These are phyloP conservation scores for Heliconius hermathena DNA, from an alignment of 1,140 invertebrate genomes.

Conservation along the genomic window DNA sequence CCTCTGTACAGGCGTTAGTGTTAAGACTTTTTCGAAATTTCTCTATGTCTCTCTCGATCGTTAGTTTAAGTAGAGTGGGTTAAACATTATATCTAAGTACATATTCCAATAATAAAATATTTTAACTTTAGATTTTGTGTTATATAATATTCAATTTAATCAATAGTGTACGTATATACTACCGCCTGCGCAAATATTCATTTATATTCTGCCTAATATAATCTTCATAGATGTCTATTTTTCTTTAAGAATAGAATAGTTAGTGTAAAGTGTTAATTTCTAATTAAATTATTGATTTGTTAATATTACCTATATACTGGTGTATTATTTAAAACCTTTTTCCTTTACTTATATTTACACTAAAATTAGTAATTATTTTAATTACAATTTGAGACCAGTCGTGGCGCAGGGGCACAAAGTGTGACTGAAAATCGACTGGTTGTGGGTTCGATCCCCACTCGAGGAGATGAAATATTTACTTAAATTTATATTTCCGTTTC, in stretches of 20 bases:
- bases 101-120: conserved; percentile 63
- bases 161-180: conserved; percentile 61
- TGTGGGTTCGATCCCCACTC: too few species aligned
- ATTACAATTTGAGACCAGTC: too few species aligned
- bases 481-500: too few species aligned
- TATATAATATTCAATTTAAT: conserved; percentile 47
- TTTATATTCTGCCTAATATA: conserved; percentile 69
- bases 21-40: conserved; percentile 74
- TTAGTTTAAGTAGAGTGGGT: conserved; percentile 68
- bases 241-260: conserved; percentile 70
- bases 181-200: conserved; percentile 67
- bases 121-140: conserved; percentile 41
- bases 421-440: too few species aligned
- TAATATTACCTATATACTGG: conserved; percentile 56
- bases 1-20: conserved; percentile 50
- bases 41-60: conserved; percentile 76
- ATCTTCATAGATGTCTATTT: conserved; percentile 66
- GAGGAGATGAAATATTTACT: too few species aligned
- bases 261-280: conserved; percentile 77
- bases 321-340: conserved; percentile 49
- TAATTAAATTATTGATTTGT: conserved; percentile 78
- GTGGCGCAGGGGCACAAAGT: too few species aligned
- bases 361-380: too few species aligned
- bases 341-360: background rate
- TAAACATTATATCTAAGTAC: conserved; percentile 52